These are phyloP conservation scores for Eutrigla gurnardus DNA, from an alignment of 2,797 vertebrate genomes.

Conservation along the genomic window DNA sequence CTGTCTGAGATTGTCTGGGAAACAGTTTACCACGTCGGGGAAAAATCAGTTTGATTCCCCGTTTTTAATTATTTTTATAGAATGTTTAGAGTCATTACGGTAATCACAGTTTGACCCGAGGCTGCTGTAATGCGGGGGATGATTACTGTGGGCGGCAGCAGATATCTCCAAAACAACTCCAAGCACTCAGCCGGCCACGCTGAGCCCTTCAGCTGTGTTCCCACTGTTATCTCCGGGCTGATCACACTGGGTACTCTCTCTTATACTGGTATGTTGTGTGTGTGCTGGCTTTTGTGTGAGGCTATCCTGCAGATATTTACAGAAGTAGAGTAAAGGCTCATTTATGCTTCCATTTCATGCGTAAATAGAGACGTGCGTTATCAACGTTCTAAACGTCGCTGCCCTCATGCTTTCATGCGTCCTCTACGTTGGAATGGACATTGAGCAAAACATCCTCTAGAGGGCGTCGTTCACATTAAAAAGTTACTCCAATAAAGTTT, in stretches of 20 bases:
- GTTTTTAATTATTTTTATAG: conserved; percentile 45
- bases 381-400: no score
- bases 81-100: conserved; percentile 46
- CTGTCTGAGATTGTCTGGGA: conserved; percentile 49
- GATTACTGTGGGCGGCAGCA: conserved; percentile 30
- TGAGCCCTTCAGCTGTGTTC: conserved; percentile 19
- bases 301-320: no score
- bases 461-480: no score
- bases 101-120: conserved; percentile 35
- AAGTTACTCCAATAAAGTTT: no score
- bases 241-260: conserved; percentile 13
- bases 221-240: conserved; percentile 27
- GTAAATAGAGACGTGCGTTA: no score
- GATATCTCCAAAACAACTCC: conserved; percentile 34
- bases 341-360: no score
- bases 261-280: background rate
- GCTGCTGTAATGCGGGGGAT: conserved; percentile 17
- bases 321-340: background rate
- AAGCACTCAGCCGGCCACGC: background rate
- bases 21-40: conserved; percentile 31
- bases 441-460: no score
- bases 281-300: conserved; percentile 11
- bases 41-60: conserved; percentile 10
- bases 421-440: no score
- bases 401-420: no score